Conservation (phyloP, 2,888 invertebrate genomes). For the Hemicrepidius hirtus region DNA sequence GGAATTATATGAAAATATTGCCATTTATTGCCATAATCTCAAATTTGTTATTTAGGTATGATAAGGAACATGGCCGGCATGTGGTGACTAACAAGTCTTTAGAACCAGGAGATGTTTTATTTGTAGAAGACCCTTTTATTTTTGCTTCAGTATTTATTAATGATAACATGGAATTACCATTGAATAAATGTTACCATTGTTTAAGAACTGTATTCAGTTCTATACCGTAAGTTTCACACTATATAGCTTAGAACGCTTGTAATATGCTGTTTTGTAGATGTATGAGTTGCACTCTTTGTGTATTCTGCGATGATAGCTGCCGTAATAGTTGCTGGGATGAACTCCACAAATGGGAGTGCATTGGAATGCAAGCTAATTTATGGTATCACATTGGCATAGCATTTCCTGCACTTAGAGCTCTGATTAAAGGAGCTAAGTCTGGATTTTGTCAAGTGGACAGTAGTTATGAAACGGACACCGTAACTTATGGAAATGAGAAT, state of each 20-base stretch:
- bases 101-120: conserved; percentile 81
- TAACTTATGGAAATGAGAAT: conserved; percentile 69
- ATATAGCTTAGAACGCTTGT: too few species aligned
- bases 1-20: too few species aligned
- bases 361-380: conserved; percentile 77
- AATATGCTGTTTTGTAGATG: conserved; percentile 74
- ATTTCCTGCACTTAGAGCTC: conserved; percentile 83
- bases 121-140: conserved; percentile 87
- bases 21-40: too few species aligned
- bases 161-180: conserved; percentile 72
- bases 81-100: conserved; percentile 78
- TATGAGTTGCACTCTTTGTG: conserved; percentile 77
- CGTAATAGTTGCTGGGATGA: conserved; percentile 73
- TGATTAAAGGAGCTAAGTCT: conserved; percentile 73
- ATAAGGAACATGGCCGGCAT: conserved; percentile 78
- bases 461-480: conserved; percentile 70
- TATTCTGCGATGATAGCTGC: conserved; percentile 83
- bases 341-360: conserved; percentile 85
- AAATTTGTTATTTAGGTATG: conserved; percentile 70
- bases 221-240: conserved; percentile 45
- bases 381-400: conserved; percentile 85
- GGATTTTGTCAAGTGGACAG: conserved; percentile 69
- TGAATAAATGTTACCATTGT: conserved; percentile 83
- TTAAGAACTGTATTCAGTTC: conserved; percentile 61
- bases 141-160: conserved; percentile 80